Conservation (phyloP, 1,140 invertebrate species). For the Daktulosphaira vitifoliae region DNA sequence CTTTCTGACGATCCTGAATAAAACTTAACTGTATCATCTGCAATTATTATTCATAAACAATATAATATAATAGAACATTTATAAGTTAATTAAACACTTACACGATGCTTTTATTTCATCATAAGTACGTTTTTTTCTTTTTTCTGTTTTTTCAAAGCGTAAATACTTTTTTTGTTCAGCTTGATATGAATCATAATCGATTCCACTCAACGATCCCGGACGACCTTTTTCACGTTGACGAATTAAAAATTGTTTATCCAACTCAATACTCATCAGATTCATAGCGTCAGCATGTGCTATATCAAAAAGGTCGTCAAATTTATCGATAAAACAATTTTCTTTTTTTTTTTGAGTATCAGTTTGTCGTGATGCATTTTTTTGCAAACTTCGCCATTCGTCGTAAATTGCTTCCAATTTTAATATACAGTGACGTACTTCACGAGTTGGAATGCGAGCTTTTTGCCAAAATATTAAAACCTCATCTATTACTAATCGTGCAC, state of each 20-base stretch:
- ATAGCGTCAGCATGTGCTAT: conserved; percentile 38
- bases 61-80: neutral
- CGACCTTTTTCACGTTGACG: conserved; percentile 35
- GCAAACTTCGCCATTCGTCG: conserved; percentile 34
- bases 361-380: conserved; percentile 20
- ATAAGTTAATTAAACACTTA: neutral
- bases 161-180: conserved; percentile 19
- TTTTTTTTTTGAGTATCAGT: conserved; percentile 30
- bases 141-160: conserved; percentile 3
- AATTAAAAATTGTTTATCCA: conserved; percentile 36
- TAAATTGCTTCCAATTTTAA: conserved; percentile 35
- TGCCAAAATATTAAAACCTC: conserved; percentile 28
- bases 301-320: conserved; percentile 39
- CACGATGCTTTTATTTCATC: neutral
- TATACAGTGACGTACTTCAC: conserved; percentile 34
- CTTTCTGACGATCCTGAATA: neutral
- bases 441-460: conserved; percentile 30
- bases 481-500: neutral
- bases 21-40: neutral
- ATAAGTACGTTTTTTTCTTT: neutral
- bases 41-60: neutral
- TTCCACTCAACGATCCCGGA: conserved; percentile 18
- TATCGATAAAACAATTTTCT: conserved; percentile 34
- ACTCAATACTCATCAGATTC: conserved; percentile 31
- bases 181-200: neutral